These are phyloP conservation scores for Porites australiensis DNA, from an alignment of 64 coral and sea anemone genomes.

Conservation along the genomic window DNA sequence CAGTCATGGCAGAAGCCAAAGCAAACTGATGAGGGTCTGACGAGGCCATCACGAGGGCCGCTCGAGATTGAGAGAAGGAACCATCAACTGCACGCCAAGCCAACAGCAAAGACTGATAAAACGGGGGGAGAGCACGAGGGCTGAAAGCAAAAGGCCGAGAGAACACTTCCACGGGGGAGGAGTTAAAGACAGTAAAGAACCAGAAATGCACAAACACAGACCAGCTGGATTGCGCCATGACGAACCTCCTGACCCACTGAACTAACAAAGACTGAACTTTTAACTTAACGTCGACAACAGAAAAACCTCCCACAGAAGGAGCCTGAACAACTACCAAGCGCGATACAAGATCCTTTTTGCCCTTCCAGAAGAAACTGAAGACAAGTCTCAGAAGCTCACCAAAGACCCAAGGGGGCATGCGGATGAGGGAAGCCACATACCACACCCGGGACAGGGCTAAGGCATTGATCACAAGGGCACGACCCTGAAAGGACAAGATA, in stretches of 20 bases:
- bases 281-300: background rate
- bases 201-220: background rate
- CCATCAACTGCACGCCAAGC: background rate
- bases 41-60: background rate
- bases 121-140: background rate
- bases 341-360: conserved; percentile 6
- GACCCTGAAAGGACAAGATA: no score
- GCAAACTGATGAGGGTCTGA: no score
- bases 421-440: background rate
- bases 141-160: background rate
- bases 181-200: background rate
- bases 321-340: background rate
- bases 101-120: background rate
- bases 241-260: conserved; percentile 2
- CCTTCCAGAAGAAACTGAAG: background rate
- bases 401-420: background rate
- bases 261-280: background rate
- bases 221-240: background rate
- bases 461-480: no score
- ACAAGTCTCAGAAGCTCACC: background rate
- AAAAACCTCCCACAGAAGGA: background rate
- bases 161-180: background rate
- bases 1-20: background rate
- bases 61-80: no score
- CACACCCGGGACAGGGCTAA: background rate